Base-by-base conservation (phyloP, 2,113 vertebrate genomes). In the Seriola quinqueradiata region DNA sequence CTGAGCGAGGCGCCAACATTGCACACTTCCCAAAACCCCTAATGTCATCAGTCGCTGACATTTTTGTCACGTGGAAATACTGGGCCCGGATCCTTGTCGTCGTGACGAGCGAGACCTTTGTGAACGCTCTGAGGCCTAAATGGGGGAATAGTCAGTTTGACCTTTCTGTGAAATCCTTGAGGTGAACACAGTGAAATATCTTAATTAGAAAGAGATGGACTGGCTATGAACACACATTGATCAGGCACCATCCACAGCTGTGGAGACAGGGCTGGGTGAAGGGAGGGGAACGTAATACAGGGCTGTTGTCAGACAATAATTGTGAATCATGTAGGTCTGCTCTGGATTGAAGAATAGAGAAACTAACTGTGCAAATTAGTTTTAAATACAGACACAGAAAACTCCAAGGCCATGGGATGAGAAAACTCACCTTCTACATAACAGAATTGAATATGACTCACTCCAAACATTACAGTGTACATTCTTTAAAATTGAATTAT, bases 171-270 rank as follows among this genome's bases (percentile, higher is more conserved):
- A 69, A 85, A 85, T 87, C 79, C 70, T 72, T 16, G 25, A 75
- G 74, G 89, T 83, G 75, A 87, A 84, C 68, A 73, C 74, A 57
- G 64, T 66, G 42, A 86, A 86, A 90, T 84, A 84, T 90, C 87
- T 89, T 93, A 88, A 93, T 94, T 93, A 84, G 87, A 84, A 79
- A 48, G 78, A 88, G 87, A 93, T 87, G 78, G 89, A 92, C 86
- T 42, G 71, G 61, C 59, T 55, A 73, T 63, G 83, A 90, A 78
- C 78, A 80, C 65, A 59, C 89, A 91, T 77, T 86, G 90, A 92
- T 92, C 82, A 88, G 77, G 44, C 68, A 63, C 55, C 86, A 75
- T 84, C 23, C 76, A 36, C 79, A 69, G 74, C 57, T 78, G 78
- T 68, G 60, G 36, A 54, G 72, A 46, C 80, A 3, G 36, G 42